Conservation (phyloP, 1,140 invertebrate genomes). For the Bombus superbus region DNA sequence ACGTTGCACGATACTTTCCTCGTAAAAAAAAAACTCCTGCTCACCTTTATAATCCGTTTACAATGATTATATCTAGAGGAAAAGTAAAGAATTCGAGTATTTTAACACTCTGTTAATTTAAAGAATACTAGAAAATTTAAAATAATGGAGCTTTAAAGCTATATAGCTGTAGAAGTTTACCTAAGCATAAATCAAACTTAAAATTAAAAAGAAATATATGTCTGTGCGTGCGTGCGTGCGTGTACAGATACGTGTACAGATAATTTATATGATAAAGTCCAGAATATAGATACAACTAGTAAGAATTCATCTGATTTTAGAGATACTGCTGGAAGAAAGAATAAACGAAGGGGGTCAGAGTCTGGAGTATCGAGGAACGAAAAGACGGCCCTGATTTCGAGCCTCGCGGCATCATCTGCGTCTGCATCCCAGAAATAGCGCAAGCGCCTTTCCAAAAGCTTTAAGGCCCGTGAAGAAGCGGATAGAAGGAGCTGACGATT, state of each 20-base stretch:
- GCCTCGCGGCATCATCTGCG: slow-evolving; percentile 26
- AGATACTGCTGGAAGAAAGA: background rate
- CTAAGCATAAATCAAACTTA: background rate
- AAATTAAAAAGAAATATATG: background rate
- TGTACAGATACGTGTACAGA: background rate
- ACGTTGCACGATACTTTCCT: background rate
- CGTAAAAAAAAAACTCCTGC: background rate
- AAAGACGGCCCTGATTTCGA: slow-evolving; percentile 38
- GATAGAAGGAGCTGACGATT: slow-evolving; percentile 43
- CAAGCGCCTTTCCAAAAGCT: slow-evolving; percentile 67
- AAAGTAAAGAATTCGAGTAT: background rate
- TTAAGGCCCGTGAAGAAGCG: slow-evolving; percentile 38
- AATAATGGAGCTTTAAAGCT: background rate
- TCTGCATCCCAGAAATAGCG: slow-evolving; percentile 66
- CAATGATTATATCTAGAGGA: background rate
- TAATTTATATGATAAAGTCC: background rate
- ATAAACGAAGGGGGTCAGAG: background rate
- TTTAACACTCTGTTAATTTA: background rate
- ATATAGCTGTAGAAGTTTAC: background rate
- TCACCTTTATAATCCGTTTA: slow-evolving; percentile 11
- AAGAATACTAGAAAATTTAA: background rate
- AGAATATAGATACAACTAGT: background rate
- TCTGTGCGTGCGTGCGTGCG: no score
- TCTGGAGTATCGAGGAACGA: slow-evolving; percentile 24
- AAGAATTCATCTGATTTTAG: background rate